Percentiles rank a stretch among this genome's conserved stretches.
phyloP scores from a whole-genome alignment of 1,140 invertebrate genomes.

The Hesperophylax magnus region DNA sequence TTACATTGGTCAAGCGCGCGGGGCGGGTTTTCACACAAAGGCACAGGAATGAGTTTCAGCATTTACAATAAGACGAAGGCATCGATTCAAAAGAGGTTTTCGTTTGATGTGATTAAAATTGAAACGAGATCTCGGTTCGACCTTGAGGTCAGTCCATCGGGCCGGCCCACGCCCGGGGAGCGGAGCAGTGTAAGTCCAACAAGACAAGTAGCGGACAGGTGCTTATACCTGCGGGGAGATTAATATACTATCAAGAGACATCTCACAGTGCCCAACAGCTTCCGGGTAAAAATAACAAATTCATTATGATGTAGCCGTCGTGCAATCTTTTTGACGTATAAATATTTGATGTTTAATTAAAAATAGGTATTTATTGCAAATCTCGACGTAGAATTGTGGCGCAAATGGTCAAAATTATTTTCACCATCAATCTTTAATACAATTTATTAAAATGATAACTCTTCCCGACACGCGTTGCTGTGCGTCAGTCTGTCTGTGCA shows the following conservation, averaged over 20 bases:
- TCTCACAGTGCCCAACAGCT: not conserved
- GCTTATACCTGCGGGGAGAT: no score
- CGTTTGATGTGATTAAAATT: conserved; percentile 3
- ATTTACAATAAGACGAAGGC: not conserved
- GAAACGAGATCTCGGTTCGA: conserved; percentile 18
- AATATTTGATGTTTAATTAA: no score
- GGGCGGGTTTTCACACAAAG: conserved; percentile 10
- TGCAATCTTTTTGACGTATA: not conserved
- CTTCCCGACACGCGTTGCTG: no score
- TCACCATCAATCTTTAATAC: no score
- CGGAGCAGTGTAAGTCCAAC: not conserved
- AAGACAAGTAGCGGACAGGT: conserved; percentile 20
- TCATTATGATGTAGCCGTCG: not conserved
- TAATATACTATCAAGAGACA: not conserved
- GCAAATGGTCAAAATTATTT: no score
- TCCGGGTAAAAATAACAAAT: not conserved
- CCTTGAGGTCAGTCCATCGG: conserved; percentile 5
- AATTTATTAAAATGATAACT: no score
- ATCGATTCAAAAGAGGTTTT: conserved; percentile 12
- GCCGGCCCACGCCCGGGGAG: not conserved
- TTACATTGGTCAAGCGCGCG: no score
- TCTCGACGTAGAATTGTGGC: no score
- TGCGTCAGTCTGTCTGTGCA: no score
- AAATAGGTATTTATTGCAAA: no score
- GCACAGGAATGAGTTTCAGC: not conserved